These are phyloP conservation scores for Globia sparganii DNA, from an alignment of 2,888 invertebrate genomes.

Conservation along the genomic window DNA sequence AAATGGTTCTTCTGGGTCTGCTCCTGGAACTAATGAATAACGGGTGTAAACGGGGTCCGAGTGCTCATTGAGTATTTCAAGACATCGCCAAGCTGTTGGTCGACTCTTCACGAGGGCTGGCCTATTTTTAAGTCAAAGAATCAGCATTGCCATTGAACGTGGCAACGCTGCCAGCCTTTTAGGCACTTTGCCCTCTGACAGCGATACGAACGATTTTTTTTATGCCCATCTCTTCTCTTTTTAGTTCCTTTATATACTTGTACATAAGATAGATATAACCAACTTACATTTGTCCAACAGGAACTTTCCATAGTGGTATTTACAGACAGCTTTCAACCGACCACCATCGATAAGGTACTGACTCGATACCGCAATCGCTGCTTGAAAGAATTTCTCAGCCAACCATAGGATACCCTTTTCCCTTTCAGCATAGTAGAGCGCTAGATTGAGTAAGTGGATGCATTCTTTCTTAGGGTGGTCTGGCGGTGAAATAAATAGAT, in stretches of 20 bases:
- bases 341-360: constrained; percentile 85
- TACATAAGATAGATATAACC: background rate
- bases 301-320: constrained; percentile 89
- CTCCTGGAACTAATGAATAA: constrained; percentile 81
- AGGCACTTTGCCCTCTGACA: no score
- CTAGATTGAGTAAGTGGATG: constrained; percentile 82
- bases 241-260: no score
- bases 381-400: constrained; percentile 89
- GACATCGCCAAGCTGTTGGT: background rate
- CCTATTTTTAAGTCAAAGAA: no score
- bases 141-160: no score
- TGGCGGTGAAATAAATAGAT: constrained; percentile 50
- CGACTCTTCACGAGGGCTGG: background rate
- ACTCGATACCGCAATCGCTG: constrained; percentile 85
- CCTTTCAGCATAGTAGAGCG: constrained; percentile 81
- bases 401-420: constrained; percentile 90
- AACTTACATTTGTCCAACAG: constrained; percentile 88
- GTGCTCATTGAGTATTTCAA: background rate
- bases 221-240: no score
- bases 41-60: background rate
- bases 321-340: constrained; percentile 86
- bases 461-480: constrained; percentile 84
- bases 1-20: constrained; percentile 82
- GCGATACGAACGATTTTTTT: no score
- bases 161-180: no score